Evolutionary conservation across 2,113 vertebrate genomes (phyloP).

Genomic region (Zosterops japonicus): DNA sequence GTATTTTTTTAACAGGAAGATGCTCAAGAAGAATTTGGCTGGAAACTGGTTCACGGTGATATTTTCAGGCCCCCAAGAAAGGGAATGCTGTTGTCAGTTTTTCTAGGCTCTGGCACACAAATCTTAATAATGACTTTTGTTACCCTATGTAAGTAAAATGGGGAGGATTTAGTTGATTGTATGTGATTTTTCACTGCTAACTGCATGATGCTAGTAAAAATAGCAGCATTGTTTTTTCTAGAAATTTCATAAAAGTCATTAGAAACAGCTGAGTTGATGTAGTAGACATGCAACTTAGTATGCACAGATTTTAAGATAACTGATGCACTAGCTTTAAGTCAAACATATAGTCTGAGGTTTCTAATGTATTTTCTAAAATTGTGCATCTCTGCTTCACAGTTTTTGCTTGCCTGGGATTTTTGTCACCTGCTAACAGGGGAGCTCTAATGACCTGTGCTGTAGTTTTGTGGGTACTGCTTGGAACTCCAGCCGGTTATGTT

Average conservation of each 20-base stretch:
- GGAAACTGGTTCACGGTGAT: conserved; percentile 85
- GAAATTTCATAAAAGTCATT: background rate
- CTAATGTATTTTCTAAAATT: background rate
- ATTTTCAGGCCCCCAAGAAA: conserved; percentile 88
- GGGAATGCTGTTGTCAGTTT: conserved; percentile 95
- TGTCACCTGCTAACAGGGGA: conserved; percentile 92
- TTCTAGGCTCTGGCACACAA: conserved; percentile 94
- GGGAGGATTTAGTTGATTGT: background rate
- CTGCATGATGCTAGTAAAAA: background rate
- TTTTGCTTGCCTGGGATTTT: conserved; percentile 96
- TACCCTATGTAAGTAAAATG: conserved; percentile 89
- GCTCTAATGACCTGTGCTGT: conserved; percentile 98
- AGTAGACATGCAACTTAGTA: background rate
- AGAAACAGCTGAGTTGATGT: background rate
- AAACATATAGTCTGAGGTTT: background rate
- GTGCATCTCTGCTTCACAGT: conserved; percentile 50
- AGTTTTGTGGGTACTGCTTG: conserved; percentile 92
- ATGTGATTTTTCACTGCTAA: background rate
- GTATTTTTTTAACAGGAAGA: conserved; percentile 83
- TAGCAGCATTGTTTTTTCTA: background rate
- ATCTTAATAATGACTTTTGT: conserved; percentile 99
- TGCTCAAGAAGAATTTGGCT: conserved; percentile 93
- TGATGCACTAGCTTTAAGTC: background rate
- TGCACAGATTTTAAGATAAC: background rate
- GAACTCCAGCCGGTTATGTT: conserved; percentile 89